These are phyloP conservation scores for Paramormyrops hopkinsi DNA, from an alignment of 2,797 vertebrate genomes.

Conservation along the genomic window DNA sequence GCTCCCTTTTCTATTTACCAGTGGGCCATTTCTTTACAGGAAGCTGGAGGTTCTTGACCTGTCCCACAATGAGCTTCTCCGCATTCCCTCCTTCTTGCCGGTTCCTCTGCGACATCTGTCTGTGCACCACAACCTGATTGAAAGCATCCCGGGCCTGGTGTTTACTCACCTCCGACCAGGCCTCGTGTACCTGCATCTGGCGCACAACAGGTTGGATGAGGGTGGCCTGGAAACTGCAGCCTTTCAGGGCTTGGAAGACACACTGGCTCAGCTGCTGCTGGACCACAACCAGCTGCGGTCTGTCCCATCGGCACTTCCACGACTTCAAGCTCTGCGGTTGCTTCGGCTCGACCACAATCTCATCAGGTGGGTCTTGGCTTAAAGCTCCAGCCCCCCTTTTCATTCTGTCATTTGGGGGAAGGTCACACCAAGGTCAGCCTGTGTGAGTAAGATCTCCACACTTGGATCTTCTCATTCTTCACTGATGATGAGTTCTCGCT, in stretches of 20 bases:
- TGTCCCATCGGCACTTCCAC: conserved; percentile 60
- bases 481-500: background rate
- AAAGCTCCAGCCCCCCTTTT: background rate
- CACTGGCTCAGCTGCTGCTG: conserved; percentile 62
- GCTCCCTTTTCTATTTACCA: background rate
- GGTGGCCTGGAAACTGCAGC: conserved; percentile 47
- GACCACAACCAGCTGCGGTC: conserved; percentile 63
- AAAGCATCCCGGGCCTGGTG: conserved; percentile 51
- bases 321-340: conserved; percentile 63
- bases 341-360: conserved; percentile 66
- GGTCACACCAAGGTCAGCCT: conserved; percentile 2
- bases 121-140: conserved; percentile 64
- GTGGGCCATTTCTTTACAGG: conserved; percentile 42
- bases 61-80: conserved; percentile 61
- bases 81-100: conserved; percentile 61
- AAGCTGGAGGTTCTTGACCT: conserved; percentile 65
- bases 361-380: conserved; percentile 55
- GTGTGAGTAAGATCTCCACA: background rate
- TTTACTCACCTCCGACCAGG: conserved; percentile 65
- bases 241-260: conserved; percentile 63
- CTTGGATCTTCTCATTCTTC: background rate
- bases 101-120: conserved; percentile 51
- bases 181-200: conserved; percentile 60
- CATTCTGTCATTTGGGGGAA: background rate
- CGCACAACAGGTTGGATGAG: conserved; percentile 58